Evolutionary conservation across 2,888 invertebrate genomes (phyloP), one percentile per base, ranked within the genome.

Genomic region (Drosophila sordidapex): DNA sequence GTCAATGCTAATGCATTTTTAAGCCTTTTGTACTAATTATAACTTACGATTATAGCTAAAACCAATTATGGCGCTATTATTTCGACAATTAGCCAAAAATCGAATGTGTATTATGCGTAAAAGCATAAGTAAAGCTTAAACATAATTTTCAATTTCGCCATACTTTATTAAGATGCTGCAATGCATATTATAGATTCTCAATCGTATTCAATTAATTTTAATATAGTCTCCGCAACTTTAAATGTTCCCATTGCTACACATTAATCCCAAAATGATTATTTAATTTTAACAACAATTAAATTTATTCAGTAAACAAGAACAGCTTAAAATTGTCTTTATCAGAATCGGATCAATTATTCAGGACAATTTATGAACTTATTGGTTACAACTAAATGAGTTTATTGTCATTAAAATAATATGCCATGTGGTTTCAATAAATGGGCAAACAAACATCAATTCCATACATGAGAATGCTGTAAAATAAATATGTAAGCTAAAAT

Each of bases 371-470:
- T 57, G 31, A 31, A 10, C 33, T 29, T 60, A 43, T 49, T 72
- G 57, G 36, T 61, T 29, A 46, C 66, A 67, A 62, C 52, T 67
- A 74, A 67, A 62, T 56, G 46, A 64, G 49, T 63, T 63, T 53
- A 60, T 78, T 63, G 57, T 51, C 71, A 67, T 43, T 51, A 53
- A 60, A 76, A 67, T 60, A 48, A 21, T 52, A 62, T 46, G 33
- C n/a, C 31, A 62, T 43, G 52, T 31, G 56, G 46, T 27, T 11
- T 25, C n/a, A 29, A 56, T 56, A 59, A 35, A 13, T 15, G 27
- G 5, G 21, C 21, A 43, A 21, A 54, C 33, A 38, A 36, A 54
- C 25, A 54, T 8, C 15, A 1, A n/a, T 40, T 13, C 13, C 29
- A 29, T 31, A 2, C 11, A 13, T 13, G 43, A 21, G 11, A 13